phyloP scores from a whole-genome alignment of 2,888 invertebrate species.

The Patella caerulea region DNA sequence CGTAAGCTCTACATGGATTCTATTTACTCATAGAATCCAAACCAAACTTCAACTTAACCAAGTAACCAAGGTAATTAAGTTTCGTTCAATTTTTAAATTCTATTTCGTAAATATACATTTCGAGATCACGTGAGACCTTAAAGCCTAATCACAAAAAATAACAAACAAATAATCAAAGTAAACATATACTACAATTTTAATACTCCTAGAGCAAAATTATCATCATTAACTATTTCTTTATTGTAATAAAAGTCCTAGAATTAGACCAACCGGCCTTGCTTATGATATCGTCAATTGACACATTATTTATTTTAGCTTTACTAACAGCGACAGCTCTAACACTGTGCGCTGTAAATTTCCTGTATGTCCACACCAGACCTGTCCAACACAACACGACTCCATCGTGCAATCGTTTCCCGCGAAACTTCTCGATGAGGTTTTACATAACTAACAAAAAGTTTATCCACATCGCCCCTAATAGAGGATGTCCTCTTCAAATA shows the following conservation, averaged over 20 bases:
- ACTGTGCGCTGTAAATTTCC: too few species aligned
- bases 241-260: neutral
- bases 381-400: slow-evolving; percentile 17
- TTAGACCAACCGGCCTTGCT: neutral
- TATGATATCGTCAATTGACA: neutral
- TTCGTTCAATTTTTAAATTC: slow-evolving; percentile 6
- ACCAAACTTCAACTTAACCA: neutral
- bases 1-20: neutral
- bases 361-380: neutral
- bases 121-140: neutral
- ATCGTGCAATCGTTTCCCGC: too few species aligned
- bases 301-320: slow-evolving; percentile 1
- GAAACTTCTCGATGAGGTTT: too few species aligned
- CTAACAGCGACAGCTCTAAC: too few species aligned
- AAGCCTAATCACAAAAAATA: neutral
- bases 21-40: neutral
- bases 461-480: too few species aligned
- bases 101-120: slow-evolving; percentile 2
- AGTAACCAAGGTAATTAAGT: neutral
- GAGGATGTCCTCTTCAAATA: too few species aligned
- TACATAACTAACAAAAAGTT: too few species aligned
- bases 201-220: neutral
- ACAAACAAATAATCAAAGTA: too few species aligned
- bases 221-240: neutral
- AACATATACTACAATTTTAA: neutral